Percentiles rank a stretch among this genome's conserved stretches.
These are phyloP conservation scores for Pempheris klunzingeri DNA, from an alignment of 2,797 vertebrate species.

Conservation along the genomic window DNA sequence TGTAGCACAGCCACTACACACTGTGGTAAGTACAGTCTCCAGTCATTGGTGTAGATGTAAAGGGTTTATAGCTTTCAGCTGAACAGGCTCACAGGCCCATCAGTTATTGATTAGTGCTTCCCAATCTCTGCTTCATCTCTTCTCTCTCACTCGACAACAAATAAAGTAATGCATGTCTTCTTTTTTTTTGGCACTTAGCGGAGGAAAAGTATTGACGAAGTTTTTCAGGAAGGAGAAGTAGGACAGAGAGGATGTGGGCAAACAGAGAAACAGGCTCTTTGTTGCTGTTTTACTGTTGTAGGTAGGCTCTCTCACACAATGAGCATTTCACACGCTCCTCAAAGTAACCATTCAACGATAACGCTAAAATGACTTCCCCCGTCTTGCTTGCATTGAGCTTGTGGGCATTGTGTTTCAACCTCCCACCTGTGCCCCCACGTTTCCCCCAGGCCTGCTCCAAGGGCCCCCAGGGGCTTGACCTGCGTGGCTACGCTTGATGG, in stretches of 20 bases:
- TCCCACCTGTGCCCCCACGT: too few species aligned
- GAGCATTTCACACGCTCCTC: too few species aligned
- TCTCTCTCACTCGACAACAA: conserved; percentile 15
- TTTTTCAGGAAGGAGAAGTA: conserved; percentile 34
- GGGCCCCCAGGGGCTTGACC: too few species aligned
- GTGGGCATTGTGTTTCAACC: too few species aligned
- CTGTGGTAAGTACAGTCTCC: conserved; percentile 48
- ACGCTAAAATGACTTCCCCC: too few species aligned
- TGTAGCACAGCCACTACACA: conserved; percentile 18
- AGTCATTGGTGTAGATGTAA: conserved; percentile 34
- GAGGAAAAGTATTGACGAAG: conserved; percentile 7
- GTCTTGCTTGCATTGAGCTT: too few species aligned
- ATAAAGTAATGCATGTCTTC: conserved; percentile 34
- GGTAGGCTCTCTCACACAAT: too few species aligned
- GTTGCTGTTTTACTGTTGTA: too few species aligned
- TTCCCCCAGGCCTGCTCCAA: too few species aligned
- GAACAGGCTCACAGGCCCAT: conserved; percentile 45
- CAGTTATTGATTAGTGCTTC: conserved; percentile 57
- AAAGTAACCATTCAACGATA: too few species aligned
- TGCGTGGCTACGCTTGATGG: too few species aligned
- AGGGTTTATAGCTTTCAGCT: conserved; percentile 52
- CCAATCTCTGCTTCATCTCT: conserved; percentile 8
- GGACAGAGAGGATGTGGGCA: neutral
- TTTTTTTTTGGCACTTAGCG: neutral
- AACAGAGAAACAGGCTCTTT: too few species aligned